Percentiles rank a stretch among this genome's conserved stretches.
These are phyloP conservation scores for Acanthurus tractus DNA, from an alignment of 2,797 vertebrate genomes.

Conservation along the genomic window DNA sequence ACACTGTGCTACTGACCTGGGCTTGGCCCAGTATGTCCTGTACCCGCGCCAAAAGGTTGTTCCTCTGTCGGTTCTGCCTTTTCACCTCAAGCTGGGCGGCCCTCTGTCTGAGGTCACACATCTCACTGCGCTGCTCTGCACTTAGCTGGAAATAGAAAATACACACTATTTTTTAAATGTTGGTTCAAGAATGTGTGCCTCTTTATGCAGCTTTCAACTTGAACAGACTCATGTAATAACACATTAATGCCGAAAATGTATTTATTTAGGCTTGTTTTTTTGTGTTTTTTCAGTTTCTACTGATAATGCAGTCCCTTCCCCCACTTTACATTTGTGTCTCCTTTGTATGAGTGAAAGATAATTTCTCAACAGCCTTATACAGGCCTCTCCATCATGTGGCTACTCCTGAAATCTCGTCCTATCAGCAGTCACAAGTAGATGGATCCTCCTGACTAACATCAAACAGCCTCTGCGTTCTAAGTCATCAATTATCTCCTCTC, in stretches of 20 bases:
- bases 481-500: constrained; percentile 27
- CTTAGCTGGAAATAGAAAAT: constrained; percentile 82
- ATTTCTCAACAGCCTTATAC: constrained; percentile 6
- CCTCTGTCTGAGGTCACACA: constrained; percentile 87
- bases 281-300: constrained; percentile 6
- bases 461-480: constrained; percentile 35
- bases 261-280: background rate
- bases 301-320: background rate
- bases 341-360: background rate
- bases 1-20: constrained; percentile 83
- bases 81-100: constrained; percentile 87
- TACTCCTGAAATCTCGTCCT: constrained; percentile 42
- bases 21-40: constrained; percentile 88
- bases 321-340: background rate
- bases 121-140: constrained; percentile 86
- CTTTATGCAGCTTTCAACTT: background rate
- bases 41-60: constrained; percentile 83
- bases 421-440: constrained; percentile 47
- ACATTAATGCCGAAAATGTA: background rate
- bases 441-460: constrained; percentile 49
- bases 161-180: background rate
- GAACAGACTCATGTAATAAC: background rate
- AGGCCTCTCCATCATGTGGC: constrained; percentile 22
- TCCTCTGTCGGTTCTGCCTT: constrained; percentile 82
- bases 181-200: background rate